Evolutionary conservation across 2,888 invertebrate species (phyloP), one percentile per base, ranked within the genome.

Genomic region (Acanthococcus lagerstroemiae): DNA sequence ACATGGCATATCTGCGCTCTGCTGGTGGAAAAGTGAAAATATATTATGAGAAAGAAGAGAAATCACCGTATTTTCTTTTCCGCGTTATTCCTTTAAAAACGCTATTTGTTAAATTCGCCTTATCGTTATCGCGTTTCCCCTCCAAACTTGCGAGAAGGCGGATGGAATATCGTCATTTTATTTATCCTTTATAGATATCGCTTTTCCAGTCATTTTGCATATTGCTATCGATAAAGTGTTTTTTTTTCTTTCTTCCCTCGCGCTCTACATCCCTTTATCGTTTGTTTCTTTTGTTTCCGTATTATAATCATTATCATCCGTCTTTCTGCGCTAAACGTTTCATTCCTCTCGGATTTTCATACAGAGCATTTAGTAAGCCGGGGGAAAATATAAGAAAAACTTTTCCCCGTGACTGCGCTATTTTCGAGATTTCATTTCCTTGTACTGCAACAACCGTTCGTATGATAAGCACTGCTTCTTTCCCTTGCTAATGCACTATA

Each of bases 181-280:
- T 60, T 60, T 60, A 60, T 60, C 60, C 60, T 60, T 60, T 60
- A 60, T 60, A 48, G 60, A 60, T 60, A 60, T 60, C 60, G 60
- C 48, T 60, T 60, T 60, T 60, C 48, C 60, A 60, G 60, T 60
- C 60, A 60, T 60, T 60, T 60, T 60, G 60, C 60, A 60, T 60
- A 60, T 60, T 60, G 60, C 60, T 60, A 60, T 60, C 60, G 60
- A 60, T 60, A 48, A 60, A 60, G 25, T 60, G 46, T 48, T 60
- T 46, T 50, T 5, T 30, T 45, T 45, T n/a, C 17, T 22, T 48
- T 26, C 46, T 48, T 56, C 30, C 22, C 37, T 21, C 37, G 56
- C 45, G 46, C 25, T 25, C 24, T 25, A 27, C 21, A 52, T 22
- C 24, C 26, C 27, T 48, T 48, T 60, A 21, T 9, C 60, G 22